These are phyloP conservation scores for Loris lydekkerianus DNA, from an alignment of 2,797 vertebrate genomes.

Conservation along the genomic window DNA sequence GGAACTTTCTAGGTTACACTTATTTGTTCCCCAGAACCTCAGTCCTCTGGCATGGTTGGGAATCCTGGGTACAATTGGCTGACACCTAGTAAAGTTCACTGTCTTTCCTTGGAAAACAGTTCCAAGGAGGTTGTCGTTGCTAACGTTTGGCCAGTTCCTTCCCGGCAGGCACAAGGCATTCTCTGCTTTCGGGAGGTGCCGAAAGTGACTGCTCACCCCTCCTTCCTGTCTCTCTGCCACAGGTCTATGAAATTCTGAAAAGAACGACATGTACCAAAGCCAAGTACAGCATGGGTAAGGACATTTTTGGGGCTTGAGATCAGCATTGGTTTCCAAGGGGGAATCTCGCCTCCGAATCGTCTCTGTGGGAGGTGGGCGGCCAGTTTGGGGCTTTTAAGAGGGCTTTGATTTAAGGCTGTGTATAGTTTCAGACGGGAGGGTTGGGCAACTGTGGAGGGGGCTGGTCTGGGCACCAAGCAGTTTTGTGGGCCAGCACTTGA, in stretches of 20 bases:
- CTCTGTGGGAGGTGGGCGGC: conserved; percentile 46
- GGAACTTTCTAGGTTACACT: rapidly evolving
- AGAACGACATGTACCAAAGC: conserved; percentile 94
- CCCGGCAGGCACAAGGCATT: rapidly evolving
- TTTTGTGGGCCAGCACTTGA: not conserved
- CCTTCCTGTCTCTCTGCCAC: conserved; percentile 67
- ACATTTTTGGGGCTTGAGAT: conserved; percentile 68
- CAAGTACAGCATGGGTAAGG: conserved; percentile 96
- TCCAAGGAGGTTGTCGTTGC: rapidly evolving
- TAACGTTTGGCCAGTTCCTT: rapidly evolving
- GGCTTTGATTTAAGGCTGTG: conserved; percentile 53
- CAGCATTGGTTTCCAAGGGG: not conserved
- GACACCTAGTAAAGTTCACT: rapidly evolving
- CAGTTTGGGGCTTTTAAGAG: not conserved
- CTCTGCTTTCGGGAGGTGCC: rapidly evolving
- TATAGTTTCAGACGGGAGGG: conserved; percentile 13
- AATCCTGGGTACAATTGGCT: not conserved
- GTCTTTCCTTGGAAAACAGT: rapidly evolving
- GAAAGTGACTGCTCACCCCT: conserved; percentile 36
- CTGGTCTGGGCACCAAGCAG: rapidly evolving
- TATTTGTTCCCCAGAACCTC: rapidly evolving
- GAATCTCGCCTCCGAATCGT: conserved; percentile 56
- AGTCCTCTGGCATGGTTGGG: rapidly evolving
- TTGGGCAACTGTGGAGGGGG: not conserved
- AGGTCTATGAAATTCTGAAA: conserved; percentile 98